These are phyloP conservation scores for Thalpophila matura DNA, from an alignment of 2,888 invertebrate species.

Conservation along the genomic window DNA sequence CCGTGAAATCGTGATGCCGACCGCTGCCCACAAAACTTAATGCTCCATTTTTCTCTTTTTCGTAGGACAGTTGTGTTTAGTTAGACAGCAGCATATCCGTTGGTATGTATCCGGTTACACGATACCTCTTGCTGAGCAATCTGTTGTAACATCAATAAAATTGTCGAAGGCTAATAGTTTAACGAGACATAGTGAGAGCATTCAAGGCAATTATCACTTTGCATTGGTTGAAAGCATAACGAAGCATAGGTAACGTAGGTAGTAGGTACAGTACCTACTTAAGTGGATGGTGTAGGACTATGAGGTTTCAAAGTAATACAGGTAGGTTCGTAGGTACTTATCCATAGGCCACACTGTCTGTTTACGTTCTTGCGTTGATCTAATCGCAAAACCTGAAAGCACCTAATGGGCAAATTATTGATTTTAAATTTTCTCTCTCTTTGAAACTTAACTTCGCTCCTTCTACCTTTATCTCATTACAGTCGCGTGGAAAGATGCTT, in stretches of 20 bases:
- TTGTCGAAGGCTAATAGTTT: neutral
- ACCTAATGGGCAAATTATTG: constrained; percentile 7
- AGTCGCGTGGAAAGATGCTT: constrained; percentile 62
- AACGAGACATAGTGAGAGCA: neutral
- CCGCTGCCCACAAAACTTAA: constrained; percentile 81
- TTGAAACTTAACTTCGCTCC: constrained; percentile 20
- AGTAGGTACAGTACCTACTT: neutral
- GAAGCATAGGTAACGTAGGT: too few relatives aligned
- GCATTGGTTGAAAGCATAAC: too few relatives aligned
- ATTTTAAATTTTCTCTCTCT: constrained; percentile 12
- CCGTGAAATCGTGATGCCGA: constrained; percentile 85
- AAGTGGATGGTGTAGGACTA: too few relatives aligned
- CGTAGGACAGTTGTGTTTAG: constrained; percentile 46
- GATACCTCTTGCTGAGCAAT: constrained; percentile 24
- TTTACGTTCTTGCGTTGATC: neutral
- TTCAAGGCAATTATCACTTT: constrained; percentile 13
- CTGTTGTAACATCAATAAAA: constrained; percentile 7
- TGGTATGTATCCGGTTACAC: constrained; percentile 56
- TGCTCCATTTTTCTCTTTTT: constrained; percentile 79
- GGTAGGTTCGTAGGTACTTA: too few relatives aligned
- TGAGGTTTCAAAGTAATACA: too few relatives aligned
- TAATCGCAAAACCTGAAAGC: constrained; percentile 2
- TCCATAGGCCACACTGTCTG: neutral
- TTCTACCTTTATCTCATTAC: constrained; percentile 51
- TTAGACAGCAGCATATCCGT: constrained; percentile 45